Evolutionary conservation across 2,113 vertebrate species (phyloP), one percentile per base, ranked within the genome.

Genomic region (Hemibagrus wyckioides): DNA sequence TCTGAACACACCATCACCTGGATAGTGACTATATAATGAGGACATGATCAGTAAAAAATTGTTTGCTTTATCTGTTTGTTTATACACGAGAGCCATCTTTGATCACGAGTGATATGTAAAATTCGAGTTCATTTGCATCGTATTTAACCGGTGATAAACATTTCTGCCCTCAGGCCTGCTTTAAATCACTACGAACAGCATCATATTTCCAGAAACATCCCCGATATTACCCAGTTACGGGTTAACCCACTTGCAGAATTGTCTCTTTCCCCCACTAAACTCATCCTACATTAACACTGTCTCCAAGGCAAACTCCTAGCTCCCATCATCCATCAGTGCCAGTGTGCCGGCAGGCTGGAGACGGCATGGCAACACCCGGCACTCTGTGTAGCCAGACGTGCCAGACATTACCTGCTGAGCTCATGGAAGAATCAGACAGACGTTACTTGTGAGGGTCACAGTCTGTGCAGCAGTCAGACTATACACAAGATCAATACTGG

Each of bases 271-370:
- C 56, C 21, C 11, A 6, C 21, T 52, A 44, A 73, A 39, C 48
- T 4, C 41, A 54, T 11, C 17, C 48, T 56, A 41, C 44, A n/a
- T 54, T 25, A 56, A 63, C 84, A 36, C 71, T 2, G 39, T 75
- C 33, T 61, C 54, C 2, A 39, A 84, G 85, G 83, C 63, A 83
- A 83, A 79, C 73, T 33, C 61, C 1, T 73, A 54, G 61, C 28
- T 75, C 79, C 59, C 33, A 48, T 67, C 67, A 82, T 90, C 84
- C 84, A 86, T 89, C 88, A 88, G 80, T 48, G 82, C 84, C 85
- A 81, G 79, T 41, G 21, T 61, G n/a, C 79, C 54, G 83, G 83
- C 85, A 73, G 57, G 15, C 39, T 36, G 84, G 76, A 89, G 84
- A 59, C 23, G n/a, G 61, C 52, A 50, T 13, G 44, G 80, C 63